These are phyloP conservation scores for Aselliscus stoliczkanus DNA, from an alignment of 2,797 vertebrate species.

Conservation along the genomic window DNA sequence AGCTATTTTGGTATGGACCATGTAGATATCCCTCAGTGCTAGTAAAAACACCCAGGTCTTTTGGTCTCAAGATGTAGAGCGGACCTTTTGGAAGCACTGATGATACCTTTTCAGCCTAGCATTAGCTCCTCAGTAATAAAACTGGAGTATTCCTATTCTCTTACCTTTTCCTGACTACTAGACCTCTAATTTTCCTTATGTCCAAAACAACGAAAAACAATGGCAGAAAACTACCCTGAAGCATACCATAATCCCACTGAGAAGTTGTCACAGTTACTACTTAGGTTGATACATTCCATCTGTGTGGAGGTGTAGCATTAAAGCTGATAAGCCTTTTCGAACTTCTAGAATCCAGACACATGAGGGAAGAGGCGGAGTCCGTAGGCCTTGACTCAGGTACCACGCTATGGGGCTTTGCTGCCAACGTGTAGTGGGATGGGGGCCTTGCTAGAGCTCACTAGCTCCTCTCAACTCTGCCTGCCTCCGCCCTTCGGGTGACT, in stretches of 20 bases:
- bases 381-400: conserved; percentile 72
- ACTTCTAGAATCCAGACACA: conserved; percentile 61
- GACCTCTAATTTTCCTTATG: not conserved
- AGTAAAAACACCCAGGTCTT: not conserved
- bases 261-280: not conserved
- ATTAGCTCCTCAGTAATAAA: not conserved
- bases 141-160: not conserved
- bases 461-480: conserved; percentile 46
- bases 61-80: not conserved
- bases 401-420: conserved; percentile 40
- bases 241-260: not conserved
- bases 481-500: conserved; percentile 19
- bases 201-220: not conserved
- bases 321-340: conserved; percentile 60
- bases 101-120: not conserved
- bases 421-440: conserved; percentile 61
- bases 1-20: not conserved
- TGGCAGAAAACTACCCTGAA: not conserved
- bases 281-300: not conserved
- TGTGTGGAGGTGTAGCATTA: not conserved
- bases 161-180: not conserved
- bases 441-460: conserved; percentile 43
- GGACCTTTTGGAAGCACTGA: not conserved
- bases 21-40: not conserved
- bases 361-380: conserved; percentile 58